Evolutionary conservation across 1,140 invertebrate genomes (phyloP), one percentile per base, ranked within the genome.

Genomic region (Mactra quadrangularis): DNA sequence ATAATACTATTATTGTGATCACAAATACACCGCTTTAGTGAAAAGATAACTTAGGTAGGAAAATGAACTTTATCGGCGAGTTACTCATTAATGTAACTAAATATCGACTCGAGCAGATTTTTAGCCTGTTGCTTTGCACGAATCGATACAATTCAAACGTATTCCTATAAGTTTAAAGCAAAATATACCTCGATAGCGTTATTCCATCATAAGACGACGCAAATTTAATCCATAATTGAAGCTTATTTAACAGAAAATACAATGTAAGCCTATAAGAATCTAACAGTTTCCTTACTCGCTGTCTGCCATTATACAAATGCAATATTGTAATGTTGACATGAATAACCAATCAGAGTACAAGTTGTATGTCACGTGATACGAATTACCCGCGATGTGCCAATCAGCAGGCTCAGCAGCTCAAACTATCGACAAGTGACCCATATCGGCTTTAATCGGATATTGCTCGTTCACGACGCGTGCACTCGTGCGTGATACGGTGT

Each of bases 281-380:
- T 66, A 50, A 35, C 25, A 55, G 13, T 27, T n/a, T 41, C 27
- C 19, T 57, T 19, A 53, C 41, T 57, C 45, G 19, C 62, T 35
- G 57, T 27, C 72, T 68, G 79, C 79, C 79, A 74, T 82, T 82
- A 72, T 81, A 45, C 59, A 15, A 62, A 33, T 53, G 70, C 53
- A 64, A 38, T 47, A 71, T 52, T 57, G 38, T 38, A 50, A 78
- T 84, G 82, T 84, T 84, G 74, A 84, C 82, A 78, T 78, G 53
- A 38, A 22, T 47, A 55, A n/a, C 82, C 82, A 84, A 84, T 79
- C 62, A 50, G 13, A 64, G 41, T 50, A 27, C 33, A 25, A 25
- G 33, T 29, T 72, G n/a, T 41, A 19, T 22, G 50, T 74, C 82
- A 84, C 68, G 82, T 84, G 82, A 84, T 19, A 22, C 17, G 47